Evolutionary conservation across 2,797 vertebrate species (phyloP).

Genomic region (Anguilla marmorata): DNA sequence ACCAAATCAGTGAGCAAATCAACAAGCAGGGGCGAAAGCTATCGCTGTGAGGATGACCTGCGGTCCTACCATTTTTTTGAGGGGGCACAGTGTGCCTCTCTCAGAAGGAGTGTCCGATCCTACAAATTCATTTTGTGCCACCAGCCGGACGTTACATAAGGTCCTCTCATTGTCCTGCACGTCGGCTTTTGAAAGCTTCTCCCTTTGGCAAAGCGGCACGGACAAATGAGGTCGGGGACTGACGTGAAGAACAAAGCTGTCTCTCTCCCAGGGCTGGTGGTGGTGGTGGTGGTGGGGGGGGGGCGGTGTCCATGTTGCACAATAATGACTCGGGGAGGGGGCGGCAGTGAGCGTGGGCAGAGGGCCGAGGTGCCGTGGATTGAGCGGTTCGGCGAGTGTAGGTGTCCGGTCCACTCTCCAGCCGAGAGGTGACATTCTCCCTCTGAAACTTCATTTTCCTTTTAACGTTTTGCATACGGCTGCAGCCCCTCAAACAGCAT

Average conservation of each 20-base stretch:
- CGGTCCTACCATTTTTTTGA: neutral
- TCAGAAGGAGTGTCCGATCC: neutral
- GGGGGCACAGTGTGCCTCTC: neutral
- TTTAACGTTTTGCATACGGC: slow-evolving; percentile 28
- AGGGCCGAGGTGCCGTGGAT: neutral
- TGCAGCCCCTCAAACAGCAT: neutral
- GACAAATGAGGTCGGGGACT: neutral
- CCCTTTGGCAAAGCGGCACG: neutral
- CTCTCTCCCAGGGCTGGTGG: neutral
- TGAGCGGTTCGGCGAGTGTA: slow-evolving; percentile 3
- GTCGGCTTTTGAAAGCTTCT: neutral
- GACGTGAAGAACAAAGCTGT: neutral
- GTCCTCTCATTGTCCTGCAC: neutral
- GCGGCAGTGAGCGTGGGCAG: neutral
- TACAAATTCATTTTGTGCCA: neutral
- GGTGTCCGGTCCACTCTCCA: slow-evolving; percentile 7
- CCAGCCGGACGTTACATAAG: neutral
- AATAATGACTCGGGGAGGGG: neutral
- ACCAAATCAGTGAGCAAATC: neutral
- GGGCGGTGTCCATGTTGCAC: neutral
- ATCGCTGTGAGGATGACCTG: neutral
- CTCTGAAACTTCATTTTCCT: slow-evolving; percentile 13
- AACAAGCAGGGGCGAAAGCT: neutral
- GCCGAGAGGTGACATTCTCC: slow-evolving; percentile 19
- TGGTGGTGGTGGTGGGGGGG: neutral